Conservation (phyloP, 2,113 vertebrate species). For the Brachyhypopomus gauderio region DNA sequence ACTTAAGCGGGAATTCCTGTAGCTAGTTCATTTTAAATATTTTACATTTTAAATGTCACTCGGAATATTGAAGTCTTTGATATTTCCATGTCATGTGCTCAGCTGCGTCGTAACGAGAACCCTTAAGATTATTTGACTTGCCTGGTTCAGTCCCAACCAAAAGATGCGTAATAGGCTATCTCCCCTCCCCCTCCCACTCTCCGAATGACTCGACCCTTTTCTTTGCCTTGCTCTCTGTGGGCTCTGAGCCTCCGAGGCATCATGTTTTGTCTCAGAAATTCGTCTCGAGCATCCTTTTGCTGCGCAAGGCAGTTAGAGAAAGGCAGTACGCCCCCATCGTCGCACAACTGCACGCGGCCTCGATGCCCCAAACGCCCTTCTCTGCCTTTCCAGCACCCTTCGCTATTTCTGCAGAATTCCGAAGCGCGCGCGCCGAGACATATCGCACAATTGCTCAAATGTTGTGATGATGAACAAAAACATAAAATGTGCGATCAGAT, state of each 20-base stretch:
- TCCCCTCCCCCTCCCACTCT: slow-evolving; percentile 56
- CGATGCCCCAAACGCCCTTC: slow-evolving; percentile 56
- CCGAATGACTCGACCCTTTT: slow-evolving; percentile 78
- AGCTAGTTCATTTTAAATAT: no score
- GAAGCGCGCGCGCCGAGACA: no score
- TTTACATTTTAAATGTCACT: no score
- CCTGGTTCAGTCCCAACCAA: slow-evolving; percentile 73
- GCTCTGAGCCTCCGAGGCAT: slow-evolving; percentile 77
- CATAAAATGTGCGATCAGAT: neutral
- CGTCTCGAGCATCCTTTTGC: slow-evolving; percentile 69
- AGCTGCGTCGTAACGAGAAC: slow-evolving; percentile 69
- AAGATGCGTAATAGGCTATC: slow-evolving; percentile 70
- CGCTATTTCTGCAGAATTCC: slow-evolving; percentile 59
- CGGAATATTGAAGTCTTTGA: slow-evolving; percentile 54
- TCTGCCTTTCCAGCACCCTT: slow-evolving; percentile 55
- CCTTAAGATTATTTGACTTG: slow-evolving; percentile 73
- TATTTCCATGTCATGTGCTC: slow-evolving; percentile 68
- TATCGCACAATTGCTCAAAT: neutral
- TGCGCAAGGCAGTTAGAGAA: slow-evolving; percentile 60
- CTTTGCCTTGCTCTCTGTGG: slow-evolving; percentile 59
- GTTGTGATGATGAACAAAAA: neutral
- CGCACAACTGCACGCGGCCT: slow-evolving; percentile 49
- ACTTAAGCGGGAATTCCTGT: no score
- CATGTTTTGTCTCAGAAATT: slow-evolving; percentile 76
- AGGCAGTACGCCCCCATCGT: slow-evolving; percentile 44